These are phyloP conservation scores for Sandelia bainsii DNA, from an alignment of 2,797 vertebrate species.

Conservation along the genomic window DNA sequence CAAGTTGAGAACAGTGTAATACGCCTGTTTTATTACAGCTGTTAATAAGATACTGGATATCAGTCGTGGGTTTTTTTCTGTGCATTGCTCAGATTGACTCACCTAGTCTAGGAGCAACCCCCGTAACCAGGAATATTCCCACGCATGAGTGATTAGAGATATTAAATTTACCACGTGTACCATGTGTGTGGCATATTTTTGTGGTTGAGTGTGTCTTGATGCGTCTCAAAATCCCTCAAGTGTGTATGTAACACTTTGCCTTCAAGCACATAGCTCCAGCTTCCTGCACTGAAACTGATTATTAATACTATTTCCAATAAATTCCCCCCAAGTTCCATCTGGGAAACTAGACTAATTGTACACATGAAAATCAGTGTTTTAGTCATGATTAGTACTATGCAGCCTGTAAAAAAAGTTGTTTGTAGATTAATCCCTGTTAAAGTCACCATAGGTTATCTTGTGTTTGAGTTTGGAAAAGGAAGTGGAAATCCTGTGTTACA, in stretches of 20 bases:
- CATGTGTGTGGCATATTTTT: neutral
- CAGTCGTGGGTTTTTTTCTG: conserved; percentile 11
- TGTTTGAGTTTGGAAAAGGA: neutral
- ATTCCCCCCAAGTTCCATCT: conserved; percentile 13
- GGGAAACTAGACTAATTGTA: conserved; percentile 29
- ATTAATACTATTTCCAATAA: conserved; percentile 12
- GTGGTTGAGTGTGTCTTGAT: conserved; percentile 1
- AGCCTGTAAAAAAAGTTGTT: neutral
- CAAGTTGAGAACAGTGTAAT: conserved; percentile 15
- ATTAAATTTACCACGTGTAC: conserved; percentile 20
- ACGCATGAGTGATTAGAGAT: conserved; percentile 31
- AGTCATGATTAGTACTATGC: neutral
- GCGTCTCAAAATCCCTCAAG: neutral
- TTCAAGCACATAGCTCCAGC: neutral
- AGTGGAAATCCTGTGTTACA: conserved; percentile 3
- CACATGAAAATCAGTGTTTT: neutral
- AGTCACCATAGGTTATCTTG: neutral
- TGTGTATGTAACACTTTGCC: too few species aligned
- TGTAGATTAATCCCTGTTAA: neutral
- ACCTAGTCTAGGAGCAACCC: conserved; percentile 1
- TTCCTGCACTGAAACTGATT: conserved; percentile 14
- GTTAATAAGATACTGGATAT: conserved; percentile 36
- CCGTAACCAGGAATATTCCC: conserved; percentile 12
- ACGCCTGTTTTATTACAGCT: conserved; percentile 37
- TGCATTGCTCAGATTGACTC: conserved; percentile 18